A percentile compares a stretch with the other conserved stretches of the same genome.
Conservation (phyloP, 2,113 vertebrate genomes). For the Solea solea region DNA sequence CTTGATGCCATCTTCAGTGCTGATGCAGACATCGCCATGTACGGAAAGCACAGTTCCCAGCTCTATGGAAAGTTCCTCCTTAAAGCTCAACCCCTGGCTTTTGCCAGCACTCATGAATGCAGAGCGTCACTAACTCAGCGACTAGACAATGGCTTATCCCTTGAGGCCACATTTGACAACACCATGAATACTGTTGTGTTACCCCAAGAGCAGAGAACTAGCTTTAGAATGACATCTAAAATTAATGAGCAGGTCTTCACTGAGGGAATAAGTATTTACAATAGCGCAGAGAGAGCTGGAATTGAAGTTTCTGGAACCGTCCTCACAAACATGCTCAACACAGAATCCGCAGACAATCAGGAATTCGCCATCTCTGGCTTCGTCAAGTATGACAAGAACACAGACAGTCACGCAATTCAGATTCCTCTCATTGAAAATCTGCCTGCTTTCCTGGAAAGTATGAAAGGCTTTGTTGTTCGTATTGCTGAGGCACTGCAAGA, state of each 20-base stretch:
- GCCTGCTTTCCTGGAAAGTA: conserved; percentile 82
- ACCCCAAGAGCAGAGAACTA: conserved; percentile 84
- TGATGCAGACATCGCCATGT: conserved; percentile 84
- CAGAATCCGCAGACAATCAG: conserved; percentile 77
- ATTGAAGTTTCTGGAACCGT: conserved; percentile 82
- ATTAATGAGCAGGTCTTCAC: conserved; percentile 86
- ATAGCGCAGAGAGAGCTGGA: conserved; percentile 83
- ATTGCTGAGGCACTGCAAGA: conserved; percentile 78
- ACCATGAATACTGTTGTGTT: conserved; percentile 84
- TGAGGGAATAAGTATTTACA: conserved; percentile 86
- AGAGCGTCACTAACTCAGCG: conserved; percentile 85
- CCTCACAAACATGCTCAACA: conserved; percentile 80
- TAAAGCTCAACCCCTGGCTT: conserved; percentile 88
- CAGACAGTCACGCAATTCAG: conserved; percentile 83
- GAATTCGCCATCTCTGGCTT: conserved; percentile 86
- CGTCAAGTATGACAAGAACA: conserved; percentile 93
- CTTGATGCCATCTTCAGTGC: conserved; percentile 85
- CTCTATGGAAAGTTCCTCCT: conserved; percentile 89
- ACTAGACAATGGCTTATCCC: conserved; percentile 66
- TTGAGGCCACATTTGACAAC: conserved; percentile 83
- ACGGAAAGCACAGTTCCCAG: conserved; percentile 87
- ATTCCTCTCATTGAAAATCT: conserved; percentile 85
- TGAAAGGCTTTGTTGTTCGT: conserved; percentile 75
- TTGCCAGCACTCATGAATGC: conserved; percentile 89
- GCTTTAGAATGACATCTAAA: conserved; percentile 85